Evolutionary conservation across 2,888 invertebrate genomes (phyloP).

Genomic region (Tenthredo mesomela): DNA sequence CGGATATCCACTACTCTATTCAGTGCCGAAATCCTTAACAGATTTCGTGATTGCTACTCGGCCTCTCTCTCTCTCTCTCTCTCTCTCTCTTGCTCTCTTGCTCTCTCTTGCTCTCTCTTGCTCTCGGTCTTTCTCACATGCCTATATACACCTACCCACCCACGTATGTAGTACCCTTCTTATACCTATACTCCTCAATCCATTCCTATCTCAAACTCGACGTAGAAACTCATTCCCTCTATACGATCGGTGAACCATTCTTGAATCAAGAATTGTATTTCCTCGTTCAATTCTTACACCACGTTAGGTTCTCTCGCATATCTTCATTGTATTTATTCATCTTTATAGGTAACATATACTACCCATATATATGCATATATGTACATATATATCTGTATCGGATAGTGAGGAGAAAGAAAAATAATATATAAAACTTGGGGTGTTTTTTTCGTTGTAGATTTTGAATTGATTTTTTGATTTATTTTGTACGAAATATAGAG

Average conservation of each 20-base stretch:
- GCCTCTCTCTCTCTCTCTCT: neutral
- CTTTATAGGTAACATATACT: neutral
- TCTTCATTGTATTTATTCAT: neutral
- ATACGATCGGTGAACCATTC: neutral
- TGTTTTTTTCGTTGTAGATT: no score
- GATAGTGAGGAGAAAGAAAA: neutral
- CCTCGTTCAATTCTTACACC: conserved; percentile 28
- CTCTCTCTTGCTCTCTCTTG: neutral
- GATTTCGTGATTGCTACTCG: conserved; percentile 35
- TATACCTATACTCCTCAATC: neutral
- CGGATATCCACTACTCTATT: conserved; percentile 1
- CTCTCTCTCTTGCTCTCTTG: no score
- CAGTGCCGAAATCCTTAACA: conserved; percentile 18
- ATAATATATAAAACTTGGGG: neutral
- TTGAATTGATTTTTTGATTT: no score
- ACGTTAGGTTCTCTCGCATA: neutral
- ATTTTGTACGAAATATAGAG: no score
- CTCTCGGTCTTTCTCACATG: neutral
- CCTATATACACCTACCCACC: neutral
- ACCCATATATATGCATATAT: no score
- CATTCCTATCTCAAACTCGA: neutral
- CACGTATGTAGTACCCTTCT: neutral
- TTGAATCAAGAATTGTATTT: conserved; percentile 31
- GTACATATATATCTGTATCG: neutral
- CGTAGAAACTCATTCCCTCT: neutral